Evolutionary conservation across 2,797 vertebrate genomes (phyloP).

Genomic region (Sparidentex hasta): DNA sequence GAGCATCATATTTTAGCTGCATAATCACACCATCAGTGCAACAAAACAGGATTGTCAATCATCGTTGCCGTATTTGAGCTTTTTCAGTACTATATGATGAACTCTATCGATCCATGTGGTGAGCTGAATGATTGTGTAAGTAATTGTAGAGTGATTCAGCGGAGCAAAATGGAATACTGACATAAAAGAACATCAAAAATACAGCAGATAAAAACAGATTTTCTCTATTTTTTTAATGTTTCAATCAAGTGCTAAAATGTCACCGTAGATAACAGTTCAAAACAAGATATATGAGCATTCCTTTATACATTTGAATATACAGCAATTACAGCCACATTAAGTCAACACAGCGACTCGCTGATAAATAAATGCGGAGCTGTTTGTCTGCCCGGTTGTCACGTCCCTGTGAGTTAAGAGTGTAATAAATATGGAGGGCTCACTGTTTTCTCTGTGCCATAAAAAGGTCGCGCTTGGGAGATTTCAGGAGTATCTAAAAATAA

Average conservation of each 20-base stretch:
- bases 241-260: neutral
- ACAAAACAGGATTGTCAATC: neutral
- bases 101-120: neutral
- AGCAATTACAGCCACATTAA: constrained; percentile 21
- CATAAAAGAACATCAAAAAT: neutral
- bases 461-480: constrained; percentile 58
- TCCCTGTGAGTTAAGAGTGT: neutral
- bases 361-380: constrained; percentile 15
- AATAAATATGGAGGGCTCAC: constrained; percentile 35
- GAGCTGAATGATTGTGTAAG: neutral
- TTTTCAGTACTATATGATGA: neutral
- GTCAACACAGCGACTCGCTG: neutral
- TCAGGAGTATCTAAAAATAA: constrained; percentile 71
- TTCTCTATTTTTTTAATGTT: neutral
- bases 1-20: neutral
- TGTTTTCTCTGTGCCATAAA: constrained; percentile 55
- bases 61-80: neutral
- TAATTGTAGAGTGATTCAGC: constrained; percentile 2
- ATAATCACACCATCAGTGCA: neutral
- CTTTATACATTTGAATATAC: neutral
- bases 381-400: constrained; percentile 12
- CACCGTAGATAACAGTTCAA: neutral
- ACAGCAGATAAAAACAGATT: neutral
- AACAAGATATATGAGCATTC: neutral
- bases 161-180: neutral